Conservation (phyloP, 2,113 vertebrate species). For the Oceanodroma tethys region DNA sequence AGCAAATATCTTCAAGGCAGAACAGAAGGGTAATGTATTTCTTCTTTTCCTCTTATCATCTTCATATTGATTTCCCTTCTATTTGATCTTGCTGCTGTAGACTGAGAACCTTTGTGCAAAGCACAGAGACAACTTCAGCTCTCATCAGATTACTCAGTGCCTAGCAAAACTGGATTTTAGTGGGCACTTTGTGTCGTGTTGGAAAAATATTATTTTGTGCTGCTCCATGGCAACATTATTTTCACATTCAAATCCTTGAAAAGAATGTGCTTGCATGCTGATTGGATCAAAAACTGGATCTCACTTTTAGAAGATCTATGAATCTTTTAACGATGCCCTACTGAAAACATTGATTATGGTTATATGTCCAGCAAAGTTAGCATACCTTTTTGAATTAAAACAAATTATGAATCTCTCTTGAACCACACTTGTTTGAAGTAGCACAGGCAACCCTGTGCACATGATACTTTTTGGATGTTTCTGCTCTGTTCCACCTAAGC, state of each 20-base stretch:
- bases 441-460: neutral
- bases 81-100: neutral
- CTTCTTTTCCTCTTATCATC: neutral
- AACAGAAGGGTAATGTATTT: neutral
- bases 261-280: neutral
- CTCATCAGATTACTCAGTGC: neutral
- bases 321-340: neutral
- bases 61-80: neutral
- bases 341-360: neutral
- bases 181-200: neutral
- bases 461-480: neutral
- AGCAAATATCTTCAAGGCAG: conserved; percentile 16
- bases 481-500: neutral
- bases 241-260: neutral
- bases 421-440: neutral
- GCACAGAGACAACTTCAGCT: neutral
- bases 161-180: neutral
- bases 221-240: neutral
- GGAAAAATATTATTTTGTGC: neutral
- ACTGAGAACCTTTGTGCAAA: neutral
- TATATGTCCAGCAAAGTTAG: neutral
- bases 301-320: neutral
- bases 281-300: neutral
- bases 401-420: neutral
- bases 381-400: neutral